These are phyloP conservation scores for Aphelenchoides bicaudatus DNA, from an alignment of 2,888 invertebrate genomes.

Conservation along the genomic window DNA sequence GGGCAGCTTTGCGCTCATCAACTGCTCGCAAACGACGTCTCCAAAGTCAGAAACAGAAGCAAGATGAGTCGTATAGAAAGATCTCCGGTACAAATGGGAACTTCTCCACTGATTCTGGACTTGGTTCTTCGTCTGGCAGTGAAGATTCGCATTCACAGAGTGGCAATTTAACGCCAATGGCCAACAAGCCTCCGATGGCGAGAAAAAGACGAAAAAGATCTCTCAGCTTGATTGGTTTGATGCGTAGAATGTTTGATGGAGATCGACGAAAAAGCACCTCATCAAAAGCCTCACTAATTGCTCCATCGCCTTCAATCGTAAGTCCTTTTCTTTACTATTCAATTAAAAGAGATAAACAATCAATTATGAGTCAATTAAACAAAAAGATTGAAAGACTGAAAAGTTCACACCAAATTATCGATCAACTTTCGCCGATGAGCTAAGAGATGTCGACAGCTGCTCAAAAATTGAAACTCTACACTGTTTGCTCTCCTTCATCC, in stretches of 20 bases:
- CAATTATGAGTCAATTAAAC: too few relatives aligned
- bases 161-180: neutral
- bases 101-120: slow-evolving; percentile 22
- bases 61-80: slow-evolving; percentile 28
- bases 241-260: slow-evolving; percentile 21
- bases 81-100: neutral
- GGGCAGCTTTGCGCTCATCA: slow-evolving; percentile 25
- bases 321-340: neutral
- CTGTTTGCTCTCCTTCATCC: too few relatives aligned
- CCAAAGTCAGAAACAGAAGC: neutral
- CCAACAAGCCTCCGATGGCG: neutral
- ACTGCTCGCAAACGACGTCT: slow-evolving; percentile 11
- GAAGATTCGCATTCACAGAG: slow-evolving; percentile 19
- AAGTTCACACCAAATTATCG: too few relatives aligned
- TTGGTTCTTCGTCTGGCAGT: slow-evolving; percentile 24
- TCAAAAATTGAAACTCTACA: too few relatives aligned
- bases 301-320: slow-evolving; percentile 11
- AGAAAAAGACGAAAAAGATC: neutral
- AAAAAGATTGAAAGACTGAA: too few relatives aligned
- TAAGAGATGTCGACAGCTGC: too few relatives aligned
- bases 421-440: too few relatives aligned
- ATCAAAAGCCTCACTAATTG: neutral
- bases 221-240: slow-evolving; percentile 22
- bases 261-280: too few relatives aligned
- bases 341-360: too few relatives aligned